Evolutionary conservation across 2,797 vertebrate species (phyloP).

Genomic region (Intellagama lesueurii): DNA sequence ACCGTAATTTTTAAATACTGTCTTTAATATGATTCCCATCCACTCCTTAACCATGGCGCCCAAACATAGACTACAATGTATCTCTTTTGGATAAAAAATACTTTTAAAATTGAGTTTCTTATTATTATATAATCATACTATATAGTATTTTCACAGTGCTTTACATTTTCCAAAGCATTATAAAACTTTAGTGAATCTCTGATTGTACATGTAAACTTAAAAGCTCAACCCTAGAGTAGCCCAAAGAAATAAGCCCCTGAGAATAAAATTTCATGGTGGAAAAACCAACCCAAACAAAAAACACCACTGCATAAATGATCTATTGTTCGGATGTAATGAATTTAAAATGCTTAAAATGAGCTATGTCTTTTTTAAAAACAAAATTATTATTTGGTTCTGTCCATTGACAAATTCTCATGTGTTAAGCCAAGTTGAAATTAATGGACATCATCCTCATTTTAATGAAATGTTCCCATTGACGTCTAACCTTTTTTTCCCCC

Average conservation of each 20-base stretch:
- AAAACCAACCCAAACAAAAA: constrained; percentile 56
- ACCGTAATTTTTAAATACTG: constrained; percentile 50
- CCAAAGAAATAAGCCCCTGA: constrained; percentile 71
- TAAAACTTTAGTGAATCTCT: constrained; percentile 49
- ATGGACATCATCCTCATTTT: neutral
- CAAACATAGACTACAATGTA: constrained; percentile 25
- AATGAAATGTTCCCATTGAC: neutral
- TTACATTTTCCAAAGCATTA: constrained; percentile 58
- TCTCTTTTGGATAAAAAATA: constrained; percentile 48
- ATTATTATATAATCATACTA: constrained; percentile 19
- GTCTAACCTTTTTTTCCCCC: neutral
- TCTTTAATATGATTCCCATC: constrained; percentile 26
- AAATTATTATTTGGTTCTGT: neutral
- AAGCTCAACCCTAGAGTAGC: constrained; percentile 38
- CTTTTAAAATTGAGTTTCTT: constrained; percentile 29
- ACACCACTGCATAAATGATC: constrained; percentile 41
- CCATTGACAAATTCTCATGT: neutral
- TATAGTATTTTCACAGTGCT: constrained; percentile 45
- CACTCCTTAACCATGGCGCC: neutral
- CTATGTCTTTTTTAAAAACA: constrained; percentile 43
- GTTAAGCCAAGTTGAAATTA: neutral
- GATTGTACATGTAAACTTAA: constrained; percentile 65
- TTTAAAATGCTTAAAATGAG: constrained; percentile 53
- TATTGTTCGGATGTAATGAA: constrained; percentile 48
- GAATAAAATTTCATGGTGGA: constrained; percentile 66